Evolutionary conservation across 1,140 invertebrate species (phyloP), one percentile per base, ranked within the genome.

Genomic region (Chironomus striatipennis): DNA sequence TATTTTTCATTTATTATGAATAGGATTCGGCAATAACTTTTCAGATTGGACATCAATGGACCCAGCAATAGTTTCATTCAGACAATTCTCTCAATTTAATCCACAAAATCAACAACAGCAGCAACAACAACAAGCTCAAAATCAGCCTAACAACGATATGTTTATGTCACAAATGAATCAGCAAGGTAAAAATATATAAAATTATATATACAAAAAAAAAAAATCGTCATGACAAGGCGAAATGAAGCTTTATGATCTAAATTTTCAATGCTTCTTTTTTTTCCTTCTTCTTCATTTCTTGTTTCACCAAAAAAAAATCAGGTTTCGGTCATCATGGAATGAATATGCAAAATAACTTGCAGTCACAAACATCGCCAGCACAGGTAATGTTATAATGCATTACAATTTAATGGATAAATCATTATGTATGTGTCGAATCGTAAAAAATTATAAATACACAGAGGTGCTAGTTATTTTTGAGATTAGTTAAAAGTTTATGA

Each of bases 31-130:
- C 65, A 80, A 76, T 70, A 80, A 70, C 20, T 70, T 70, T 21
- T 70, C 77, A 18, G 81, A 82, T 74, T 82, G 81, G 81, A 82
- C 81, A 67, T 74, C 80, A 34, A 20, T 70, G 80, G 81, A 82
- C 77, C 81, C 81, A 75, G 81, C 81, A 73, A 82, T 82, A 76
- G 77, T 82, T 70, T 82, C 81, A 73, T 81, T 81, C 73, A 75
- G 81, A 65, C 81, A 82, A 76, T 82, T 79, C 75, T 80, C 81
- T 24, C 81, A 80, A 73, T 82, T 79, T 77, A 70, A 57, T 17
- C 75, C 75, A 72, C 79, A 77, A 77, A 79, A 80, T 24, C 79
- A 75, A 21, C 75, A 80, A 34, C 79, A 80, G 17, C 24, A 1
- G 18, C 67, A 70, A 9, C 67, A 57, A 4, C 47, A 57, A 15